Base-by-base conservation (phyloP, 2,113 vertebrate species). In the Malurus cyaneus region DNA sequence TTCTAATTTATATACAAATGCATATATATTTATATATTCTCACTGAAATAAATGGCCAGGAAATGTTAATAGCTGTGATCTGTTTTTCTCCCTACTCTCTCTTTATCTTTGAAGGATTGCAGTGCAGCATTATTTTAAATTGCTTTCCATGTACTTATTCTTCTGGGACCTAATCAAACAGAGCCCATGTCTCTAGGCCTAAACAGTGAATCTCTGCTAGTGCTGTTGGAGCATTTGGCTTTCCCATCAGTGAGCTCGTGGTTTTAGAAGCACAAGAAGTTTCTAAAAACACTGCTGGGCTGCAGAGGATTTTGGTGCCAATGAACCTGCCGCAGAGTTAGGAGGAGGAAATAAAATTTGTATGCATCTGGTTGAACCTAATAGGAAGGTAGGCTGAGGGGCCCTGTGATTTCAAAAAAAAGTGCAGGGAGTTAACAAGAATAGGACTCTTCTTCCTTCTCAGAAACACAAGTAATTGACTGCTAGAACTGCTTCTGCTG, bases 381-480 rank as follows among this genome's bases (percentile, higher is more conserved):
- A 70, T 50, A n/a, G 61, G 36, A 60, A 66, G 29, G 39, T 31
- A 86, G 53, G 23, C 18, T 18, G 39, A 71, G 36, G 10, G 11
- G 7, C 14, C 47, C 73, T 88, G 70, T 67, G 69, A 61, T 89
- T 94, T 90, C 59, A 77, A 82, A 93, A 82, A 93, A 54, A 88
- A 86, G 31, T 61, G 4, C 54, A 69, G 16, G 16, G 85, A 92
- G 57, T 89, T 97, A 96, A 95, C 72, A 91, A 94, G 92, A 94
- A 92, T 34, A 73, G 62, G 44, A 59, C 44, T 79, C 46, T 89
- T 96, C 73, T 92, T 94, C 82, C 88, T 92, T 87, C 82, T 92
- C 69, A 95, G 92, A 93, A 96, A 92, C 76, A 72, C 57, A 80
- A 80, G 94, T 96, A 97, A 97, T 96, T 97, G 96, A 96, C 95